phyloP scores from a whole-genome alignment of 1,140 invertebrate genomes.

The Rhagoletis pomonella region DNA sequence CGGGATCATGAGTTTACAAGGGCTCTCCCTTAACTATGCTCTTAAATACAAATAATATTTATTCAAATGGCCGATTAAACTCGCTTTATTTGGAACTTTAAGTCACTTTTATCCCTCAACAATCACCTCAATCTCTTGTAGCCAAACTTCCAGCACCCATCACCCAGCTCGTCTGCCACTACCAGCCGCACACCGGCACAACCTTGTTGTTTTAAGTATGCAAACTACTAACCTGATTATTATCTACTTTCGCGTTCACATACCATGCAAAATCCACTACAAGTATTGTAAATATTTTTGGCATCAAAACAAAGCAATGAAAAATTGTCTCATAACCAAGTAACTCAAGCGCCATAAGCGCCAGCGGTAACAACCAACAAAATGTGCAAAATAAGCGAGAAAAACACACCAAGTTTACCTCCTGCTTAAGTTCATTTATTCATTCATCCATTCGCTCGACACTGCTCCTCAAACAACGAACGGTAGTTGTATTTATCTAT shows the following conservation, averaged over 20 bases:
- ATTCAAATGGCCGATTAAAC: too few relatives aligned
- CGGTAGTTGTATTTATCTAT: background rate
- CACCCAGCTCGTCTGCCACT: too few relatives aligned
- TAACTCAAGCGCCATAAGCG: slow-evolving; percentile 16
- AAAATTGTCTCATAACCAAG: slow-evolving; percentile 19
- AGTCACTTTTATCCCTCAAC: too few relatives aligned
- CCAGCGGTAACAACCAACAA: background rate
- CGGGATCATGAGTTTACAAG: too few relatives aligned
- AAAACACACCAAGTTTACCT: slow-evolving; percentile 38
- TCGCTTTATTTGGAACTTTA: too few relatives aligned
- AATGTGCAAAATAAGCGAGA: slow-evolving; percentile 5
- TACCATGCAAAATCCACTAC: background rate
- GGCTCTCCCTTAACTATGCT: too few relatives aligned
- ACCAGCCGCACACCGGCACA: too few relatives aligned
- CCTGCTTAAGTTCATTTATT: slow-evolving; percentile 28
- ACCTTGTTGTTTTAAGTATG: slow-evolving; percentile 27
- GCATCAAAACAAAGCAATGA: slow-evolving; percentile 4
- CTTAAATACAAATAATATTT: too few relatives aligned
- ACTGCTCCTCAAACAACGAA: background rate
- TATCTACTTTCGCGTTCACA: slow-evolving; percentile 28
- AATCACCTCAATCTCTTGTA: background rate
- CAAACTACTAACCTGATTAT: slow-evolving; percentile 51
- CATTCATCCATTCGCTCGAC: background rate
- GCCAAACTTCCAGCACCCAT: background rate
- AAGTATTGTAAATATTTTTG: slow-evolving; percentile 24